These are phyloP conservation scores for Daphoenositta chrysoptera DNA, from an alignment of 2,113 vertebrate species.

Conservation along the genomic window DNA sequence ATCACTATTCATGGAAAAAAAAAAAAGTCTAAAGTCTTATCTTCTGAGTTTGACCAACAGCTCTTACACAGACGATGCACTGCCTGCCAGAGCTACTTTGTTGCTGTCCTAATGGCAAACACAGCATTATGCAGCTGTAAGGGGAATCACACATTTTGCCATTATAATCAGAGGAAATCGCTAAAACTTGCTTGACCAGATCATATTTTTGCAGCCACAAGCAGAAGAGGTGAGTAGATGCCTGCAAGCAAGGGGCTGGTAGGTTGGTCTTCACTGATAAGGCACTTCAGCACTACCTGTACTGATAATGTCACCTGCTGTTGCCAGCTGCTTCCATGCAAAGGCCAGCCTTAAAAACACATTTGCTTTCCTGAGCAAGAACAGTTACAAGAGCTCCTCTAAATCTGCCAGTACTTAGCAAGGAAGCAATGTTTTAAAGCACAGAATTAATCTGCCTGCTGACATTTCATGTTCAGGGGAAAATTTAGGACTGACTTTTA, in stretches of 20 bases:
- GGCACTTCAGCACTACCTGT: neutral
- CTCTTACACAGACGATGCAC: neutral
- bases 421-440: neutral
- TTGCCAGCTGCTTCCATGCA: neutral
- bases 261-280: neutral
- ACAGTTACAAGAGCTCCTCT: neutral
- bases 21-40: neutral
- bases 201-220: neutral
- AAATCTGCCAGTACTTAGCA: fast-evolving
- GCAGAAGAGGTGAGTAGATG: neutral
- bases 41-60: neutral
- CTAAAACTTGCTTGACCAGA: neutral
- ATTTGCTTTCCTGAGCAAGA: neutral
- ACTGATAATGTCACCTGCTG: neutral
- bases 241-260: neutral
- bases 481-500: neutral
- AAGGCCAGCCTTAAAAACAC: neutral
- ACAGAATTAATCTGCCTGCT: neutral
- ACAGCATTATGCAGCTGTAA: neutral
- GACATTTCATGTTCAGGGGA: neutral
- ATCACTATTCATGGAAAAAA: fast-evolving
- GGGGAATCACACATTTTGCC: neutral
- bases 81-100: neutral
- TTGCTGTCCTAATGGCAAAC: neutral
- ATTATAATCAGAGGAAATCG: neutral